phyloP scores from a whole-genome alignment of 1,140 invertebrate genomes.

The Diabrotica undecimpunctata region DNA sequence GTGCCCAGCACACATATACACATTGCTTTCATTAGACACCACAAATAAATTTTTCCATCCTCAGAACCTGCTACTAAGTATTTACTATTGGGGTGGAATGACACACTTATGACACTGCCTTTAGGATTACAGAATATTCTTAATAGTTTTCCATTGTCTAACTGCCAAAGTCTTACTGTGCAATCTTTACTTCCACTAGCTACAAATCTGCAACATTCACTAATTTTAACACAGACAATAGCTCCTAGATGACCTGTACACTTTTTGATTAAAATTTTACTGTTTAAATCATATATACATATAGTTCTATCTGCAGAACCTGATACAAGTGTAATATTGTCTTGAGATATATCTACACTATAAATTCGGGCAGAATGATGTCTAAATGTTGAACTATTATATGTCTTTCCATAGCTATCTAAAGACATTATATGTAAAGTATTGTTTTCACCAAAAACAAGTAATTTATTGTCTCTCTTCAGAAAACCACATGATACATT shows the following conservation, averaged over 20 bases:
- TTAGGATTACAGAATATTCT: constrained; percentile 80
- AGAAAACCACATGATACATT: constrained; percentile 38
- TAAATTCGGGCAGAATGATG: constrained; percentile 40
- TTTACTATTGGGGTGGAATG: constrained; percentile 67
- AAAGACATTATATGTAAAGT: constrained; percentile 14
- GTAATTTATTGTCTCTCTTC: constrained; percentile 33
- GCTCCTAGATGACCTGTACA: constrained; percentile 77
- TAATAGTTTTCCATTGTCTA: constrained; percentile 73
- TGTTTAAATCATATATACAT: constrained; percentile 32
- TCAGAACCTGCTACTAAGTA: constrained; percentile 67
- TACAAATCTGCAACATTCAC: constrained; percentile 68
- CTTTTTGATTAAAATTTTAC: constrained; percentile 34
- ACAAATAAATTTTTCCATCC: constrained; percentile 64
- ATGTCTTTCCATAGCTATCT: background rate
- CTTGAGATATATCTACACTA: constrained; percentile 31
- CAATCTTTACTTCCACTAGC: constrained; percentile 80
- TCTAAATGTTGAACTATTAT: constrained; percentile 19
- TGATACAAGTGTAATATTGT: constrained; percentile 33
- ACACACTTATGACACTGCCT: constrained; percentile 74
- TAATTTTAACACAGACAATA: constrained; percentile 81
- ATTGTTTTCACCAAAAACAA: constrained; percentile 40
- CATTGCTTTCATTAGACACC: constrained; percentile 61
- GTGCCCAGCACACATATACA: constrained; percentile 59
- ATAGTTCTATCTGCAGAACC: constrained; percentile 40
- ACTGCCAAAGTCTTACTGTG: constrained; percentile 81